These are phyloP conservation scores for Bedellia somnulentella DNA, from an alignment of 2,888 invertebrate species.

Conservation along the genomic window DNA sequence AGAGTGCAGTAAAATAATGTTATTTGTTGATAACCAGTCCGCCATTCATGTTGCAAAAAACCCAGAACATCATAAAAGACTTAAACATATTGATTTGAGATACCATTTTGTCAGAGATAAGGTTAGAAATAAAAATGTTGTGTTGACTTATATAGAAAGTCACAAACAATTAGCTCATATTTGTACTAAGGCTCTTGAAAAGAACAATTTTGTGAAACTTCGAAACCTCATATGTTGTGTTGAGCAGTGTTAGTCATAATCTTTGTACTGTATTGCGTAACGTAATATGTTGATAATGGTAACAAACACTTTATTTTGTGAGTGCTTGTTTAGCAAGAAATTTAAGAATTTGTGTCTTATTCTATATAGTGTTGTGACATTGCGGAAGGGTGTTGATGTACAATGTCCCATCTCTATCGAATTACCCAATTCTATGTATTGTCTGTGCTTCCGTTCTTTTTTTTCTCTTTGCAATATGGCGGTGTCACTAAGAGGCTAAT, in stretches of 20 bases:
- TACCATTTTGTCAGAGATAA: constrained; percentile 1
- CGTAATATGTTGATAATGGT: too few relatives aligned
- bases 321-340: too few relatives aligned
- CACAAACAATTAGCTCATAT: constrained; percentile 1
- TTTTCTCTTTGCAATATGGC: background rate
- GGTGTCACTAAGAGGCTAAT: background rate
- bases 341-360: too few relatives aligned
- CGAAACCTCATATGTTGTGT: background rate
- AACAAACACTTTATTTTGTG: too few relatives aligned
- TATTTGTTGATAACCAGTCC: constrained; percentile 6
- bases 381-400: constrained; percentile 1
- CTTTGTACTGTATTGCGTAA: too few relatives aligned
- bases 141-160: background rate
- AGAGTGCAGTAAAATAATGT: background rate
- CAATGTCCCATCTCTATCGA: background rate
- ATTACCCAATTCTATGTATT: too few relatives aligned
- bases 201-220: background rate
- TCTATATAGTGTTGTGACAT: background rate
- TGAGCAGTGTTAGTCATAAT: too few relatives aligned
- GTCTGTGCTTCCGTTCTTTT: too few relatives aligned
- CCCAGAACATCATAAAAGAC: constrained; percentile 1
- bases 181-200: background rate
- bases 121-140: constrained; percentile 1
- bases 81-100: constrained; percentile 4
- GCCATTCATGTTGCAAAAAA: constrained; percentile 2